These are phyloP conservation scores for Tapirus terrestris DNA, from an alignment of 2,113 vertebrate species.

Conservation along the genomic window DNA sequence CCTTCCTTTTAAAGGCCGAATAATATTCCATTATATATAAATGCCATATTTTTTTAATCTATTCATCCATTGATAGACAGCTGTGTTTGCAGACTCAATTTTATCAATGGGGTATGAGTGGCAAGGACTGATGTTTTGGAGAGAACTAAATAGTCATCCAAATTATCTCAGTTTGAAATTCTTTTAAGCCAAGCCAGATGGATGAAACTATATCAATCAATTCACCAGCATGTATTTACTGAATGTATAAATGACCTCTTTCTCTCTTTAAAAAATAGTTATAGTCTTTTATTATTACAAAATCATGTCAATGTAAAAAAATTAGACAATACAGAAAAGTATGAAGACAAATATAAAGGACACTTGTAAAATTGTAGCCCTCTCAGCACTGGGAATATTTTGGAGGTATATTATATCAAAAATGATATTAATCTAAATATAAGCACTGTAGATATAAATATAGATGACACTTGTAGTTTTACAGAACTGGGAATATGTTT, in stretches of 20 bases:
- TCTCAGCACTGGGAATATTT: constrained; percentile 7
- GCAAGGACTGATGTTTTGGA: neutral
- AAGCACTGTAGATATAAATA: neutral
- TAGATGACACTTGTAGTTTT: neutral
- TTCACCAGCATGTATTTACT: neutral
- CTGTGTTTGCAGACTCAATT: neutral
- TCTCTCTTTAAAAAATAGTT: constrained; percentile 2
- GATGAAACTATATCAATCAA: neutral
- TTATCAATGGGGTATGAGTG: neutral
- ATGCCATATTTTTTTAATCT: neutral
- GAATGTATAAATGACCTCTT: neutral
- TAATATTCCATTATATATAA: neutral
- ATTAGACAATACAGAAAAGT: neutral
- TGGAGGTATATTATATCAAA: neutral
- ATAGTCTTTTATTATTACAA: constrained; percentile 28
- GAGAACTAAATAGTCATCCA: neutral
- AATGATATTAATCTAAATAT: neutral
- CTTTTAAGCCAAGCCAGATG: neutral
- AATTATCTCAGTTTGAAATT: constrained; percentile 27
- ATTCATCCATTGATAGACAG: neutral
- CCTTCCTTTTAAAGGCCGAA: neutral
- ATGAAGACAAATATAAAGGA: neutral
- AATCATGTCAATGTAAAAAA: neutral
- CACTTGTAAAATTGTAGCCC: neutral
- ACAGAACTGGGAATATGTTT: neutral